phyloP scores from a whole-genome alignment of 2,113 vertebrate genomes.

The Phyllostomus discolor region DNA sequence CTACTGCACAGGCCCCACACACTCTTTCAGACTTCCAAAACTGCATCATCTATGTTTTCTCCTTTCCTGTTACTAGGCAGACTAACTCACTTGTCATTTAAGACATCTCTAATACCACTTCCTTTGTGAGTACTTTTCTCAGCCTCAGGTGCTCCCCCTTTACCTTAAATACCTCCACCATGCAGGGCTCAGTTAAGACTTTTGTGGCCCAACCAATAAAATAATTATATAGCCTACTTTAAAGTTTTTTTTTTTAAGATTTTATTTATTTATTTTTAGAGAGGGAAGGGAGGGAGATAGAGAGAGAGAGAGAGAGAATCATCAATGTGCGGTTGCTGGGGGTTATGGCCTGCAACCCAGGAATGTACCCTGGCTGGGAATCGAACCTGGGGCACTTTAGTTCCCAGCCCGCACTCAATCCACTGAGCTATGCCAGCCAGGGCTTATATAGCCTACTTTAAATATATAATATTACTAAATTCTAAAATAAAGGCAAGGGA shows the following conservation, averaged over 20 bases:
- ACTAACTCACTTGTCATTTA: not conserved
- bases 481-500: not conserved
- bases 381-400: too few relatives aligned
- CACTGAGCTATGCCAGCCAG: too few relatives aligned
- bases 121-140: not conserved
- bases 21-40: not conserved
- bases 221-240: not conserved
- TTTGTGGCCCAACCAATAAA: not conserved
- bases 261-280: too few relatives aligned
- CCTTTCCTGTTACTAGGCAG: not conserved
- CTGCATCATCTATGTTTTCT: not conserved
- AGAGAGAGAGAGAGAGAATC: too few relatives aligned
- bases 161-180: not conserved
- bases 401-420: too few relatives aligned
- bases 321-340: too few relatives aligned
- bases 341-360: too few relatives aligned
- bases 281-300: too few relatives aligned
- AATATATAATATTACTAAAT: not conserved
- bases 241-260: too few relatives aligned
- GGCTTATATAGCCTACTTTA: not conserved
- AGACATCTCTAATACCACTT: not conserved
- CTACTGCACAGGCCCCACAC: not conserved
- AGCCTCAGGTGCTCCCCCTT: fast-evolving
- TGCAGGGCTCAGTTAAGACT: not conserved
- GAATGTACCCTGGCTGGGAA: too few relatives aligned